A percentile compares a stretch with the other conserved stretches of the same genome.
phyloP scores from a whole-genome alignment of 2,888 invertebrate species.

The Lingula anatina region DNA sequence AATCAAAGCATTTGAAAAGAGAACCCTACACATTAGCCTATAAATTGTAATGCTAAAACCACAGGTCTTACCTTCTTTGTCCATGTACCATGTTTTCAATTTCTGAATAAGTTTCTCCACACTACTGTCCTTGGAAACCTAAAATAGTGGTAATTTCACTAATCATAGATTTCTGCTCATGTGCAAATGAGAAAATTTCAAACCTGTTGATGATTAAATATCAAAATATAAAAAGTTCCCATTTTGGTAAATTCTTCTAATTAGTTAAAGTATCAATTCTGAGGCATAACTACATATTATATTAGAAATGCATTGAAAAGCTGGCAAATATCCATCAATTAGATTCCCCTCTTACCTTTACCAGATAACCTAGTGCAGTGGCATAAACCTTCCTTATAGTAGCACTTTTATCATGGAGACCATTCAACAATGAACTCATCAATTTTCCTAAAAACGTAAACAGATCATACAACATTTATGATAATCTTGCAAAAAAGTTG shows the following conservation, averaged over 20 bases:
- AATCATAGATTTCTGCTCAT: neutral
- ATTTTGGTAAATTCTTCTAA: too few relatives aligned
- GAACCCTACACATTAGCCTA: conserved; percentile 1
- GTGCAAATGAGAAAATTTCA: too few relatives aligned
- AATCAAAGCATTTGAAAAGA: neutral
- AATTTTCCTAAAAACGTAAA: conserved; percentile 59
- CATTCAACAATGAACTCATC: conserved; percentile 65
- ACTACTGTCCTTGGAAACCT: conserved; percentile 68
- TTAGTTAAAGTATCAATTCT: too few relatives aligned
- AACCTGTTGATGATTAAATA: too few relatives aligned
- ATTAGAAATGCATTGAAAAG: too few relatives aligned
- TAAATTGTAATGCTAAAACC: neutral
- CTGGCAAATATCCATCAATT: too few relatives aligned
- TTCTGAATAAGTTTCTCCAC: conserved; percentile 64
- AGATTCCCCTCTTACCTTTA: conserved; percentile 49
- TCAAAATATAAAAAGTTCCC: too few relatives aligned
- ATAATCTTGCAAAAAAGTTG: too few relatives aligned
- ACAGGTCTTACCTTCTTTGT: conserved; percentile 63
- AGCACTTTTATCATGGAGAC: conserved; percentile 77
- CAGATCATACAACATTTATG: too few relatives aligned
- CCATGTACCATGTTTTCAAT: conserved; percentile 64
- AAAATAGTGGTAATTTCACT: conserved; percentile 7
- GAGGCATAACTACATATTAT: too few relatives aligned
- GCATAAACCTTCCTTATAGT: conserved; percentile 81
- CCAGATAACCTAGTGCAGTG: conserved; percentile 76